These are phyloP conservation scores for Ispidina picta DNA, from an alignment of 2,797 vertebrate genomes.

Conservation along the genomic window DNA sequence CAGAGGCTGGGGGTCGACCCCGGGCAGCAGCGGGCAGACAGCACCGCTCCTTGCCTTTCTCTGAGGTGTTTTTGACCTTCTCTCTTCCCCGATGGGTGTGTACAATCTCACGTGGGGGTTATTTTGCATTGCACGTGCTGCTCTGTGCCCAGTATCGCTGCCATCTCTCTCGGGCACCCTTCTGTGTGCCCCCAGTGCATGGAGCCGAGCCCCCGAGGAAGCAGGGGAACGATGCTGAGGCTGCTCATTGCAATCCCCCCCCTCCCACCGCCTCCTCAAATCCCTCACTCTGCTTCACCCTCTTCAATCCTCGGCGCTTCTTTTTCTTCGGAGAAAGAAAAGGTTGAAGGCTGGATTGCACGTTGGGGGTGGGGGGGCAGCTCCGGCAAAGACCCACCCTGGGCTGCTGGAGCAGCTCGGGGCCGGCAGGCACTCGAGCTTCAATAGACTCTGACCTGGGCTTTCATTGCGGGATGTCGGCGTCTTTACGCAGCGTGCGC, in stretches of 20 bases:
- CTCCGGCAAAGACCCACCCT: background rate
- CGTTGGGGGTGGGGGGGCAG: background rate
- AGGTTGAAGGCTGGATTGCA: rapidly evolving
- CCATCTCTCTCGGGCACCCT: background rate
- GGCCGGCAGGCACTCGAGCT: background rate
- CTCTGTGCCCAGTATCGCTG: rapidly evolving
- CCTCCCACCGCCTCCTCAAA: background rate
- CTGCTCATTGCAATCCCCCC: rapidly evolving
- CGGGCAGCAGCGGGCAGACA: rapidly evolving
- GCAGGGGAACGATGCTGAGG: background rate
- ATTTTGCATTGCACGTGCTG: background rate
- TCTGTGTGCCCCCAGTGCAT: rapidly evolving
- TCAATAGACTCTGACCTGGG: background rate
- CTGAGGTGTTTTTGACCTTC: background rate
- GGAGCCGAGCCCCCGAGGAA: background rate
- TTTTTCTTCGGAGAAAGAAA: background rate
- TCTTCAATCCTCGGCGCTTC: background rate
- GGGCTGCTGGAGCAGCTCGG: background rate
- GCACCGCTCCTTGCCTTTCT: background rate
- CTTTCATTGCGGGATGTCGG: background rate
- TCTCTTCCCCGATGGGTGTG: background rate
- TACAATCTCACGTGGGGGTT: rapidly evolving
- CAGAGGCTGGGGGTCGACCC: background rate
- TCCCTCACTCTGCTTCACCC: background rate
- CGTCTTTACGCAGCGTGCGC: background rate